Base-by-base conservation (phyloP, 2,797 vertebrate genomes). In the Acanthornis magna region DNA sequence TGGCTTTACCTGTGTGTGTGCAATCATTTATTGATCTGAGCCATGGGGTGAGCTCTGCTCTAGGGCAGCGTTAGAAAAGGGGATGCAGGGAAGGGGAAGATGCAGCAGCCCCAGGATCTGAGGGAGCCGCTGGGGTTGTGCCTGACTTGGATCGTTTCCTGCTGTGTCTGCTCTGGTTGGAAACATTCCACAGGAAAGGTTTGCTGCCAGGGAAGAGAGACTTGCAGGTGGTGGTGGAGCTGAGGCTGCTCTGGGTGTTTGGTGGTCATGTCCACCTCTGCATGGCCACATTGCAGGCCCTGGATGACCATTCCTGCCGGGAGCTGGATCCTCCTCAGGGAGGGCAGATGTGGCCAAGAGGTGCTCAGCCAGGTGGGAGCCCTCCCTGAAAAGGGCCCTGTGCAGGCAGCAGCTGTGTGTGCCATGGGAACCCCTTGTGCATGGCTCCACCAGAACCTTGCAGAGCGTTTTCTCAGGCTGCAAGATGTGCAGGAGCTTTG, bases 281-380 rank as follows among this genome's bases (percentile, higher is more conserved):
- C 63, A 6, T 18, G 53, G 29, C 79, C 65, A 6, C 83, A 32
- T 48, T 51, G 85, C 36, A 93, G 90, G 86, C 79, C 95, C 80
- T 43, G 62, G 34, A 3, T 73, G 84, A 95, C 89, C 62, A 86
- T 95, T 73, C 92, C 80, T 85, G 8, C 57, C 21, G 79, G 96
- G 70, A 96, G 85, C 92, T 96, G 95, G 11, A 93, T 62, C 18
- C 40, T 96, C 93, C 77, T 96, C 65, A 0, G 94, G 96, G 73
- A 91, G 92, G 60, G 96, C 85, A 73, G 96, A 77, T 14, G 89
- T 72, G 48, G 96, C 67, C 0, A 96, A 92, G 71, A 96, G 88
- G 18, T 83, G 76, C 75, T 96, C 57, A 4, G 94, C 73, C 30
- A 82, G 65, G 11, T 81, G 85, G 2, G 94, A 96, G 47, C 74